Conservation (phyloP, 2,113 vertebrate species). For the Bufo bufo region DNA sequence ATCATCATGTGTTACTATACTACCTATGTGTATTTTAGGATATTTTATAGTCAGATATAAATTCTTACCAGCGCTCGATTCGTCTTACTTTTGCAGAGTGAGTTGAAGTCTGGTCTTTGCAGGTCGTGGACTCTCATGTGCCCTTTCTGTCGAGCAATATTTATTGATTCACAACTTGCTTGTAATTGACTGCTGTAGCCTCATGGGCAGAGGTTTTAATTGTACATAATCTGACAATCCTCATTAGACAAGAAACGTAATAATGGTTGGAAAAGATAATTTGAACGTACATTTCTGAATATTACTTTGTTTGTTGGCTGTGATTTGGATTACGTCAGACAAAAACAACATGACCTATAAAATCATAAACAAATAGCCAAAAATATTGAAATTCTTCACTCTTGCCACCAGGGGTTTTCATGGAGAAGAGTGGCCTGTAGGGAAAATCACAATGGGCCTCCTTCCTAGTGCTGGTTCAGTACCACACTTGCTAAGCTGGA, state of each 20-base stretch:
- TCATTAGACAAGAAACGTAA: background rate
- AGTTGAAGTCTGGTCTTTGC: background rate
- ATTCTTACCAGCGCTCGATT: too few species aligned
- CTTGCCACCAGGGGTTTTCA: too few species aligned
- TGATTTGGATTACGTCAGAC: background rate
- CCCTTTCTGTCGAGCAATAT: background rate
- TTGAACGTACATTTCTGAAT: background rate
- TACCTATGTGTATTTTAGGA: too few species aligned
- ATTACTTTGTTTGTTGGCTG: background rate
- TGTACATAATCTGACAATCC: background rate
- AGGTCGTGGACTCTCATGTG: background rate
- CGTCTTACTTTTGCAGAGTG: background rate
- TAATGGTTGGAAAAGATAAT: background rate
- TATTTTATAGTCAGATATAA: too few species aligned
- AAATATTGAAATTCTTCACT: too few species aligned
- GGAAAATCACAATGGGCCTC: too few species aligned
- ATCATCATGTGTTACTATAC: too few species aligned
- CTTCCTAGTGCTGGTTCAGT: too few species aligned
- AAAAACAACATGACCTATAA: background rate
- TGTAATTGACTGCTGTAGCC: background rate
- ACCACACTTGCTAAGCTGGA: too few species aligned
- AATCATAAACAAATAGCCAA: background rate
- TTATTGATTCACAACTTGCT: background rate
- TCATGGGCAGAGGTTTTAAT: slow-evolving; percentile 4
- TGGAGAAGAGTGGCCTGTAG: too few species aligned